These are phyloP conservation scores for Psophia crepitans DNA, from an alignment of 2,113 vertebrate species.

Conservation along the genomic window DNA sequence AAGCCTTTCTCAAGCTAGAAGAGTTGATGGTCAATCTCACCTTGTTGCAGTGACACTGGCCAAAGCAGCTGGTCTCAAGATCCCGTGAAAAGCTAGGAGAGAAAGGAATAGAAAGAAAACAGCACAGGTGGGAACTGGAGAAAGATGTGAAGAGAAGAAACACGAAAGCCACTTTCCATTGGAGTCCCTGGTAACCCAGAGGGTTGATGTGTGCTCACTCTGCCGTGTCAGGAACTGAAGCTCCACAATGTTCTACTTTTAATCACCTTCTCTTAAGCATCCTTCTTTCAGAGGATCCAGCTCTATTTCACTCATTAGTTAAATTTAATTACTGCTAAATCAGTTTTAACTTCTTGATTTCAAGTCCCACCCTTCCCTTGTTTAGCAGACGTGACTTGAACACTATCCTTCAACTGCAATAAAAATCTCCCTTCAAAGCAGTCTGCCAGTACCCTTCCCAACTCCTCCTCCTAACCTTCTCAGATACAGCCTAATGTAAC, in stretches of 20 bases:
- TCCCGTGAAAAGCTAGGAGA: neutral
- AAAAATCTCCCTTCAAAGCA: neutral
- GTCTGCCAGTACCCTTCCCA: neutral
- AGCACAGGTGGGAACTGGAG: neutral
- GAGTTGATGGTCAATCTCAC: neutral
- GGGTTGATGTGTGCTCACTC: rapidly evolving
- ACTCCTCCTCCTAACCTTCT: neutral
- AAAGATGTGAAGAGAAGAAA: neutral
- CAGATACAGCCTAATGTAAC: neutral
- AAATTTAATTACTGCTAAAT: neutral
- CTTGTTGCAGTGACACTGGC: neutral
- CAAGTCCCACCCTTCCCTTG: neutral
- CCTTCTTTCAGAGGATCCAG: neutral
- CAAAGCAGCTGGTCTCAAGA: neutral
- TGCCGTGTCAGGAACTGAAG: neutral
- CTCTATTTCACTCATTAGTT: neutral
- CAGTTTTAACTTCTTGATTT: neutral
- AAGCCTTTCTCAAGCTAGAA: neutral
- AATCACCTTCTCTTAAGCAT: neutral
- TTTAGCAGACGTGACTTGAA: neutral
- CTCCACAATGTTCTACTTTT: neutral
- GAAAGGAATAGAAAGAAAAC: neutral
- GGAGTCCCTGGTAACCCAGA: neutral
- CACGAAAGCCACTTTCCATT: rapidly evolving
- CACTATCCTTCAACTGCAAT: neutral